Base-by-base conservation (phyloP, 2,797 vertebrate genomes). In the Adrianichthys oophorus region DNA sequence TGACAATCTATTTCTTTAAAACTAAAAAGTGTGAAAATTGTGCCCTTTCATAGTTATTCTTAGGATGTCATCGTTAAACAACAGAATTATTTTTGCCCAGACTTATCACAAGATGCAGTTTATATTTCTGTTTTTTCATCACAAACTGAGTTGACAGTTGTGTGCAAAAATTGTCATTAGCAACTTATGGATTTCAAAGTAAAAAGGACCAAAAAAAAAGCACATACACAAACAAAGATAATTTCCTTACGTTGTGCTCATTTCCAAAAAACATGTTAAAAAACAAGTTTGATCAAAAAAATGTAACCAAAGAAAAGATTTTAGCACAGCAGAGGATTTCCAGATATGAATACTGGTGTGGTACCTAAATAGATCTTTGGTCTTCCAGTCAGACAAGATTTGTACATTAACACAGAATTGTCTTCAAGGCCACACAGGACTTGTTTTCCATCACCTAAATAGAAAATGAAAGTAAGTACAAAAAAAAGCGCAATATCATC, bases 381-480 rank as follows among this genome's bases (percentile, higher is more conserved):
- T 2, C 56, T 80, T 51, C 90, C 79, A 5, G 69, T 80, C 16
- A 97, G 90, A 42, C 79, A 86, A 23, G 93, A 92, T 61, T 62
- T 91, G 71, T 94, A 92, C 78, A 94, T 62, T 52, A 95, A 84
- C 23, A 93, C 72, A 12, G 92, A 89, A 73, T 74, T 90, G 88
- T 95, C 93, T 79, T 93, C 93, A 66, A 94, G 85, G 84, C 94
- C 95, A 52, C 95, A 98, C 81, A 95, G 92, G 73, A 96, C 85
- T 67, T 87, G 84, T 68, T 89, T 91, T 70, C 95, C 96, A 60
- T 95, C 92, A 32, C 94, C 95, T 98, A 57, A 67, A 54, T 85
- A 76, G 42, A 72, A 70, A 32, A 62, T 59, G 41, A 45, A 78
- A 69, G 10, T 37, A 37, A 6, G 26, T 41, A 43, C 32, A 58